Percentiles rank a stretch among this genome's conserved stretches.
Conservation (phyloP, 2,888 invertebrate genomes). For the Coecobrya sp. region DNA sequence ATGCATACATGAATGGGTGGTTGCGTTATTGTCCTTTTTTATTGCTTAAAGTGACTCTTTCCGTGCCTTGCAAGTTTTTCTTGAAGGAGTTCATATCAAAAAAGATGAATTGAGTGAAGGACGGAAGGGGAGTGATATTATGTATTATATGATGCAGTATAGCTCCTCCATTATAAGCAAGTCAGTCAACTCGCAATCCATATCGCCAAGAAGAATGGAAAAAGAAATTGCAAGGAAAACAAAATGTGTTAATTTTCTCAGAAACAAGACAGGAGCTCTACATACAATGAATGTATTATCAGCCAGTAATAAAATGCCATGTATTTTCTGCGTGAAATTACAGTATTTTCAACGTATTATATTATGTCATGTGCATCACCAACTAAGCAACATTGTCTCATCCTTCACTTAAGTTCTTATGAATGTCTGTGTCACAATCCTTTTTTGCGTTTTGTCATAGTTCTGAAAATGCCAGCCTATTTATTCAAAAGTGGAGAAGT, state of each 20-base stretch:
- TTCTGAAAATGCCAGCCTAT: neutral
- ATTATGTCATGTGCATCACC: neutral
- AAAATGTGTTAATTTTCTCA: constrained; percentile 5
- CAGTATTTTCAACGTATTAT: neutral
- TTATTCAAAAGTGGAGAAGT: neutral
- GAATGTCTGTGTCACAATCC: neutral
- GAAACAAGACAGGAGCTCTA: neutral
- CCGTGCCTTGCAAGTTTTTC: neutral
- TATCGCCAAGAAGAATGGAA: neutral
- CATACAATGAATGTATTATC: neutral
- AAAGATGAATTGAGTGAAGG: neutral
- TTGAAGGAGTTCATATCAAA: constrained; percentile 1
- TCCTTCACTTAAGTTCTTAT: neutral
- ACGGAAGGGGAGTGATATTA: neutral
- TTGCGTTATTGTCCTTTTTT: constrained; percentile 63
- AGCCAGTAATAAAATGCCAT: neutral
- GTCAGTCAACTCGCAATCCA: neutral
- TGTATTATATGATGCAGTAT: neutral
- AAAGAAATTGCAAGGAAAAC: neutral
- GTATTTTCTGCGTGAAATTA: constrained; percentile 9
- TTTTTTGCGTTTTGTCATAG: neutral
- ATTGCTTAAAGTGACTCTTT: constrained; percentile 44
- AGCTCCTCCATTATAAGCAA: neutral
- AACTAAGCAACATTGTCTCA: neutral
- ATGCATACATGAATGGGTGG: neutral